phyloP scores from a whole-genome alignment of 2,113 vertebrate species.

The Bubalus kerabau region DNA sequence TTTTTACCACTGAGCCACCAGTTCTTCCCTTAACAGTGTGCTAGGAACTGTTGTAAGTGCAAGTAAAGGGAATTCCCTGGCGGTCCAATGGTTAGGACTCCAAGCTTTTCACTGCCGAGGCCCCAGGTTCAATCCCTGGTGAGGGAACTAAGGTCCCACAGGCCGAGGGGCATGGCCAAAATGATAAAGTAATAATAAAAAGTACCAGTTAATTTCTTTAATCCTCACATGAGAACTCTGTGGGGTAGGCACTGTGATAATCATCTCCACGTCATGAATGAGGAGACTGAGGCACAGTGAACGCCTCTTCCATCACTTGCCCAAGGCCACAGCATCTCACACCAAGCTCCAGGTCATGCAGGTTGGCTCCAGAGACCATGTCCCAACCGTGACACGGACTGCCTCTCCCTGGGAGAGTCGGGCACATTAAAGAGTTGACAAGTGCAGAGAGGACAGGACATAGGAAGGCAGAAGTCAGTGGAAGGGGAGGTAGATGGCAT shows the following conservation, averaged over 20 bases:
- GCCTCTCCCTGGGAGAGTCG: neutral
- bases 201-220: neutral
- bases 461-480: neutral
- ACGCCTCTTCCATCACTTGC: neutral
- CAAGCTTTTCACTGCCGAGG: neutral
- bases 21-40: neutral
- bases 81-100: neutral
- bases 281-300: neutral
- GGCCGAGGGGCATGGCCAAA: neutral
- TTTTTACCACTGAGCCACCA: neutral
- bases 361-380: neutral
- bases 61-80: neutral
- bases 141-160: neutral
- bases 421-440: neutral
- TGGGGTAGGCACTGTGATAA: neutral
- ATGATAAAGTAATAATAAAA: neutral
- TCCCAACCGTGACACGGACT: neutral
- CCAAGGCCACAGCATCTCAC: neutral
- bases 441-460: neutral
- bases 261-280: neutral
- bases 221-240: neutral
- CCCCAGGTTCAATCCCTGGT: neutral
- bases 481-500: neutral
- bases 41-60: neutral
- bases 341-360: neutral